A percentile compares a stretch with the other conserved stretches of the same genome.
Evolutionary conservation across 1,140 invertebrate genomes (phyloP).

Genomic region (Thaumetopoea pityocampa): DNA sequence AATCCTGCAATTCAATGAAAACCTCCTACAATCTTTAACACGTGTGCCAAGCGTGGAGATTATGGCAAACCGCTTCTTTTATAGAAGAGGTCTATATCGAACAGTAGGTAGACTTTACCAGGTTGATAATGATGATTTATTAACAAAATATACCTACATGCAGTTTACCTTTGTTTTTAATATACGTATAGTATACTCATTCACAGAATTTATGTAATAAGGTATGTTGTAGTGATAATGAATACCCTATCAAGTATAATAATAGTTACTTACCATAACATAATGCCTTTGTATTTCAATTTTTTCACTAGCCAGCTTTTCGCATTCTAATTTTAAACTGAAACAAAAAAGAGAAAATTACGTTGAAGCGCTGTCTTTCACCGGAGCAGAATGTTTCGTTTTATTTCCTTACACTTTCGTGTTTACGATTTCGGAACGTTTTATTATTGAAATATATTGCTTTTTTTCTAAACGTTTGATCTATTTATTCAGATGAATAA

Average conservation of each 20-base stretch:
- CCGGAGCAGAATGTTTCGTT: constrained; percentile 6
- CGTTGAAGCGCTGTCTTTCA: background rate
- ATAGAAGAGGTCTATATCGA: too few species aligned
- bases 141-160: too few species aligned
- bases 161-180: too few species aligned
- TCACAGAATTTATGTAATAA: background rate
- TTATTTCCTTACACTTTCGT: constrained; percentile 5
- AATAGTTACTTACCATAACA: constrained; percentile 89
- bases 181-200: too few species aligned
- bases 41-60: too few species aligned
- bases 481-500: constrained; percentile 12
- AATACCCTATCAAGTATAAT: constrained; percentile 7
- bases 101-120: too few species aligned
- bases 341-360: constrained; percentile 64
- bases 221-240: background rate
- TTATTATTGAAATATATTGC: background rate
- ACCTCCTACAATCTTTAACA: too few species aligned
- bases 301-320: constrained; percentile 97
- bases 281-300: constrained; percentile 98
- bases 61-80: too few species aligned
- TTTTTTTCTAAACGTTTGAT: constrained; percentile 5
- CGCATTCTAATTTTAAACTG: constrained; percentile 90
- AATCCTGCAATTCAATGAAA: too few species aligned
- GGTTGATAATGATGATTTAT: too few species aligned
- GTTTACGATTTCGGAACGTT: constrained; percentile 7